Conservation (phyloP, 2,888 invertebrate genomes). For the Boloria euphrosyne region DNA sequence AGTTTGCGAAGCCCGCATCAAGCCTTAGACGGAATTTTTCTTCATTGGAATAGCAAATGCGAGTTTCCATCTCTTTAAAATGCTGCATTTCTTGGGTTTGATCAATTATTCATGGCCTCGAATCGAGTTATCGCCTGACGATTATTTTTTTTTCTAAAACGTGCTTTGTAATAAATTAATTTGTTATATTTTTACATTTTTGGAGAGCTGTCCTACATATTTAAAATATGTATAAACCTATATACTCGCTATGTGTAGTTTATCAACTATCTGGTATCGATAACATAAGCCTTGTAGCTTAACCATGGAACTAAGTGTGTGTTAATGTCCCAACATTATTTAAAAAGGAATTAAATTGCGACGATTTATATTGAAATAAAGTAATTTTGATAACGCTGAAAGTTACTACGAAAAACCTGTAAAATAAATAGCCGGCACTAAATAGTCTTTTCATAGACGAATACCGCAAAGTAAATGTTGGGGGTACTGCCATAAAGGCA, state of each 20-base stretch:
- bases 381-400: too few species aligned
- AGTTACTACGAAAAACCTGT: too few species aligned
- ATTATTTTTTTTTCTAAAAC: constrained; percentile 16
- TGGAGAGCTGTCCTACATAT: too few species aligned
- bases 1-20: constrained; percentile 29
- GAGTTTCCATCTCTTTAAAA: constrained; percentile 23
- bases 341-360: too few species aligned
- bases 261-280: too few species aligned
- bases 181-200: not conserved
- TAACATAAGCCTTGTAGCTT: too few species aligned
- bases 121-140: constrained; percentile 17
- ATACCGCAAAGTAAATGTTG: constrained; percentile 31
- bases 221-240: too few species aligned
- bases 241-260: too few species aligned
- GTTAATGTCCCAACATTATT: too few species aligned
- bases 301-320: too few species aligned
- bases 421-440: constrained; percentile 8
- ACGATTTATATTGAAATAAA: too few species aligned
- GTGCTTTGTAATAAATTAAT: constrained; percentile 2
- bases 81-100: constrained; percentile 16
- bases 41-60: constrained; percentile 25
- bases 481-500: constrained; percentile 35
- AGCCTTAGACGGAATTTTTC: constrained; percentile 18
- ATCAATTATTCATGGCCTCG: constrained; percentile 27
- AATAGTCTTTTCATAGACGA: constrained; percentile 25